Evolutionary conservation across 1,140 invertebrate genomes (phyloP).

Genomic region (Drosophila prosaltans): DNA sequence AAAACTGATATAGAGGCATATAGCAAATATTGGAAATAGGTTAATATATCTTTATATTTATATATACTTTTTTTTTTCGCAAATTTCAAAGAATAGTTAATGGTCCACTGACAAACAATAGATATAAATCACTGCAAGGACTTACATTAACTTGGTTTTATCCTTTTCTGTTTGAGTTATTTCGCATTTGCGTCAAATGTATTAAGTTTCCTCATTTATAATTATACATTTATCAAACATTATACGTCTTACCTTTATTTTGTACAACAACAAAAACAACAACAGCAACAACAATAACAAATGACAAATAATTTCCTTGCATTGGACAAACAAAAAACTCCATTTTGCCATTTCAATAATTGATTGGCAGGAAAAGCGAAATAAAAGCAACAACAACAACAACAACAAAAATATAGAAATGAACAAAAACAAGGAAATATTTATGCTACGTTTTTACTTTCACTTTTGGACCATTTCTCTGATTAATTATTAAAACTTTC

Average conservation of each 20-base stretch:
- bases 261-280: too few species aligned
- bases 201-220: not conserved
- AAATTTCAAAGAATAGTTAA: too few species aligned
- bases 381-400: not conserved
- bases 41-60: too few species aligned
- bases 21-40: too few species aligned
- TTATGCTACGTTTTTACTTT: constrained; percentile 14
- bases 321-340: constrained; percentile 11
- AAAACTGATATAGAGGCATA: too few species aligned
- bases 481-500: constrained; percentile 67
- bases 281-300: not conserved
- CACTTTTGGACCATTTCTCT: constrained; percentile 51
- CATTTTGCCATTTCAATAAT: constrained; percentile 49
- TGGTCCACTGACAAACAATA: too few species aligned
- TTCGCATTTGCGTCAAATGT: not conserved
- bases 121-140: too few species aligned
- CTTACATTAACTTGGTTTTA: too few species aligned
- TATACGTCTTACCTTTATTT: not conserved
- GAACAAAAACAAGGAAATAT: constrained; percentile 18
- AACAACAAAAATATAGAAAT: too few species aligned
- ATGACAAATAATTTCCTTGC: constrained; percentile 10
- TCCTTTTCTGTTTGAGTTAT: not conserved
- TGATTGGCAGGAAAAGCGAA: constrained; percentile 22
- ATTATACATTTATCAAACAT: constrained; percentile 13
- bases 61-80: too few species aligned